Evolutionary conservation across 23 tunicate genomes (phyloP).

Genomic region (Trididemnum clinides): DNA sequence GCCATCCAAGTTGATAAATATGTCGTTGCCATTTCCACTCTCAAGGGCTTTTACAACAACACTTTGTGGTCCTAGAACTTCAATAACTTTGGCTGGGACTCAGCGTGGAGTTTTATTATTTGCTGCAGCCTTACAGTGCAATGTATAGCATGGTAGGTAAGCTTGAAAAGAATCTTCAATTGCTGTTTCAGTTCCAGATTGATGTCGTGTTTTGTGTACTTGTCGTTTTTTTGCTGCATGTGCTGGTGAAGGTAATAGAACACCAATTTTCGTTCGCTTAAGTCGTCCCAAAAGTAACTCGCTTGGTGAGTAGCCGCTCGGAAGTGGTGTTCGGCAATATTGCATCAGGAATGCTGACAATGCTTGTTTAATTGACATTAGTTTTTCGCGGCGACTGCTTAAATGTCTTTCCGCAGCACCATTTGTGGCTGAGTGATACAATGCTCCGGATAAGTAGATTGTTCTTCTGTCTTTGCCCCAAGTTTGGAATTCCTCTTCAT

Average conservation of each 20-base stretch:
- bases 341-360: constrained; percentile 23
- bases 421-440: constrained; percentile 9
- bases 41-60: no score
- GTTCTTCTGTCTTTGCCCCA: constrained; percentile 1
- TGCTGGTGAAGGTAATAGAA: neutral
- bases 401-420: constrained; percentile 11
- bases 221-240: neutral
- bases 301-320: constrained; percentile 18
- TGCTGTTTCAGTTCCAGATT: no score
- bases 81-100: no score
- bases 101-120: no score
- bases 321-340: no score
- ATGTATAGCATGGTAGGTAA: no score
- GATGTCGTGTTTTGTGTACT: neutral
- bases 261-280: neutral
- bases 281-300: neutral
- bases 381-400: constrained; percentile 14
- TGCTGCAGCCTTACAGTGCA: no score
- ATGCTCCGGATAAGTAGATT: neutral
- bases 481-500: neutral
- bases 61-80: no score
- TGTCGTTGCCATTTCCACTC: no score
- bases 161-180: no score
- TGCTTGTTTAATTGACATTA: neutral
- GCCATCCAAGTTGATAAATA: no score